Conservation (phyloP, 2,888 invertebrate genomes). For the Barypeithes pellucidus region DNA sequence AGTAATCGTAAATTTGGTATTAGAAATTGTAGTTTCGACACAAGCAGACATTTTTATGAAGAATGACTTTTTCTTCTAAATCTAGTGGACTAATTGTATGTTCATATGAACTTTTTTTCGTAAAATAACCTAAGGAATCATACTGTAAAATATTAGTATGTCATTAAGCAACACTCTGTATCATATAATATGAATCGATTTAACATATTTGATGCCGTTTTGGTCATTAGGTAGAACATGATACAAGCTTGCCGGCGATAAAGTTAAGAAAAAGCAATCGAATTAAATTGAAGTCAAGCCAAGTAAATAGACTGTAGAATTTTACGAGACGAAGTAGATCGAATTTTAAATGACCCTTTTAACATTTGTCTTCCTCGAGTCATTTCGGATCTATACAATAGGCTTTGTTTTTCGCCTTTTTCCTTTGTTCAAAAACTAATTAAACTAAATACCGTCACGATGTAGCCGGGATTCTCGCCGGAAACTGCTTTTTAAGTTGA, state of each 20-base stretch:
- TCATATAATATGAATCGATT: neutral
- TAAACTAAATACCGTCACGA: conserved; percentile 42
- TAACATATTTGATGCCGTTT: neutral
- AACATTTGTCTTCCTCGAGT: conserved; percentile 34
- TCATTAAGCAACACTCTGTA: no score
- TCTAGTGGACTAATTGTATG: no score
- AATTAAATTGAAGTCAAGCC: conserved; percentile 24
- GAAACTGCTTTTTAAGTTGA: conserved; percentile 55
- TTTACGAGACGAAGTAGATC: conserved; percentile 18
- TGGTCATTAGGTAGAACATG: neutral
- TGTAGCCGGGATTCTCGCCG: conserved; percentile 26
- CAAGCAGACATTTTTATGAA: no score
- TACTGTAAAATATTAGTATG: no score
- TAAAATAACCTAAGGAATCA: no score
- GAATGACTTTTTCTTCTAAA: no score
- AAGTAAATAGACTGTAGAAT: conserved; percentile 22
- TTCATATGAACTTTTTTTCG: no score
- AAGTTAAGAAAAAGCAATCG: conserved; percentile 19
- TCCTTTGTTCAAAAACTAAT: conserved; percentile 43
- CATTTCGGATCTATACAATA: conserved; percentile 31
- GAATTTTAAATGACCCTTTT: conserved; percentile 28
- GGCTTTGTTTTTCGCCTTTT: conserved; percentile 35
- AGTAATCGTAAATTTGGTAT: no score
- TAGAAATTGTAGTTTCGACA: no score
- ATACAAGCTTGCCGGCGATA: neutral